A percentile compares a stretch with the other conserved stretches of the same genome.
Conservation (phyloP, 2,113 vertebrate species). For the Callionymus lyra region DNA sequence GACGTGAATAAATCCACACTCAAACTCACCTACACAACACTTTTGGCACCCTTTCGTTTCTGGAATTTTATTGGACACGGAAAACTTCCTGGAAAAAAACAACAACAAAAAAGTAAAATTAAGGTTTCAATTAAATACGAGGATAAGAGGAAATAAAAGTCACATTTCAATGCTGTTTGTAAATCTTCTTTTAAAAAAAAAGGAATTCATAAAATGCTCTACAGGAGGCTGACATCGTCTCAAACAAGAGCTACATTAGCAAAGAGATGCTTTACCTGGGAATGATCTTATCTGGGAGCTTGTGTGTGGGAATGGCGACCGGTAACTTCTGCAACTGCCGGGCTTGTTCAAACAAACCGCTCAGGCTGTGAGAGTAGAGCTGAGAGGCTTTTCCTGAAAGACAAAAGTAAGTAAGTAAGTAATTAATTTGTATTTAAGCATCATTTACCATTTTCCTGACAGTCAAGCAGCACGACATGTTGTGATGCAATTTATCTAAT, state of each 20-base stretch:
- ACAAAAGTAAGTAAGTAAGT: no score
- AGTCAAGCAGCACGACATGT: no score
- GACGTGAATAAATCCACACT: no score
- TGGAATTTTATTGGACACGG: slow-evolving; percentile 94
- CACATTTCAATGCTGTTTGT: no score
- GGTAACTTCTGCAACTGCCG: slow-evolving; percentile 95
- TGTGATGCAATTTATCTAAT: no score
- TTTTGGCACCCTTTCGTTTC: slow-evolving; percentile 98
- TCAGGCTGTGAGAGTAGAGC: slow-evolving; percentile 93
- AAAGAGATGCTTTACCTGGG: slow-evolving; percentile 69
- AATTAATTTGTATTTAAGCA: no score
- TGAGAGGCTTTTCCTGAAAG: slow-evolving; percentile 93
- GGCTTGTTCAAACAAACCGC: slow-evolving; percentile 91
- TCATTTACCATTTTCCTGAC: no score
- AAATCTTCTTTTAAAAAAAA: no score
- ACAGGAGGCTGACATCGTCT: no score
- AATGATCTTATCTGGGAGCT: slow-evolving; percentile 93
- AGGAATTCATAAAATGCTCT: no score
- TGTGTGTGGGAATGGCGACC: slow-evolving; percentile 93
- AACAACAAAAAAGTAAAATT: slow-evolving; percentile 8
- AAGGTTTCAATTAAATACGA: not conserved
- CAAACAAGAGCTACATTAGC: no score
- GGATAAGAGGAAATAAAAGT: no score
- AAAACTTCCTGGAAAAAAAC: slow-evolving; percentile 81
- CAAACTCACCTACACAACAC: slow-evolving; percentile 90